Evolutionary conservation across 2,888 invertebrate species (phyloP), one percentile per base, ranked within the genome.

Genomic region (Cryptops parisi): DNA sequence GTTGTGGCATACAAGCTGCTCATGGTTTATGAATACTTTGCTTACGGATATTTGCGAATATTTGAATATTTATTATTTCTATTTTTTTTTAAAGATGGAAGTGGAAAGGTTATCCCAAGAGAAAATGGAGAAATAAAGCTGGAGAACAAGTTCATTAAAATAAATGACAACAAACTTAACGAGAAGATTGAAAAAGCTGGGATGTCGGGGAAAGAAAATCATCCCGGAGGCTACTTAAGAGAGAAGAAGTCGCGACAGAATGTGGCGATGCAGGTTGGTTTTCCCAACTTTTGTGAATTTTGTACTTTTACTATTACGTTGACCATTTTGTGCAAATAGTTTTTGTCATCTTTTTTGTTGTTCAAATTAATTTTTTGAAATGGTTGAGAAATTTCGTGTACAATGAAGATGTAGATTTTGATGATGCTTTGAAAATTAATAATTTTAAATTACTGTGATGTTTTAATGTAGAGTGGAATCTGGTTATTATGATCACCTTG

Each of bases 171-270:
- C 12, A 44, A 52, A 15, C 26, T 22, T 19, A 9, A 15, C 9
- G 45, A 52, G 21, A 45, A 52, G 26, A 6, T 12, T 15, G 45
- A 21, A 27, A 46, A 46, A 46, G 5, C 46, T 46, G 21, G 46
- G 19, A 15, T 26, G 22, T 26, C 19, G 9, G 5, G 46, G 22
- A 52, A 52, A 22, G 52, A 52, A 45, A 52, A 52, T 26, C 52
- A 45, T 21, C 27, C 44, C 25, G 33, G 33, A 33, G 21, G n/a
- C 17, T 40, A 54, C 57, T 52, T 26, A 24, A 22, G 55, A 6
- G 57, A 57, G 23, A 69, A 71, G 58, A 73, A 77, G 57, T 71
- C 75, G 2, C 73, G 84, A 56, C 83, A 84, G 64, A 87, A 86
- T 67, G 82, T 85, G 45, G 86, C 85, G 1, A 79, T 87, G 74